Percentiles rank a stretch among this genome's conserved stretches.
These are phyloP conservation scores for Rachycentron canadum DNA, from an alignment of 2,797 vertebrate genomes.

Conservation along the genomic window DNA sequence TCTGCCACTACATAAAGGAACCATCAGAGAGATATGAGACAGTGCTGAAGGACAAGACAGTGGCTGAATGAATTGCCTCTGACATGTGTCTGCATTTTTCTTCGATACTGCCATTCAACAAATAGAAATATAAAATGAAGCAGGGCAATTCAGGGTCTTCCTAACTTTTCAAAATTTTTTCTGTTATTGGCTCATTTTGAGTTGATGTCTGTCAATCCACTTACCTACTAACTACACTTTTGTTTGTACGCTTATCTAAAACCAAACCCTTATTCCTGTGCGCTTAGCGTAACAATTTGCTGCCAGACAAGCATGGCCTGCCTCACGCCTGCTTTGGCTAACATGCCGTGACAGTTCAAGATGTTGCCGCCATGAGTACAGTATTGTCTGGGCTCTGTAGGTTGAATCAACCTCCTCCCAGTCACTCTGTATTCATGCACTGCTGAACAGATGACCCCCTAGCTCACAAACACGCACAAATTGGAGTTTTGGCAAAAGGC, in stretches of 20 bases:
- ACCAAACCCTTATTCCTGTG: constrained; percentile 18
- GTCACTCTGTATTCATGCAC: constrained; percentile 58
- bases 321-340: constrained; percentile 73
- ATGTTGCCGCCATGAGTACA: constrained; percentile 68
- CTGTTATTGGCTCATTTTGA: constrained; percentile 1
- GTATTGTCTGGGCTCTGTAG: constrained; percentile 70
- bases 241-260: constrained; percentile 9
- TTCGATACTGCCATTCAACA: neutral
- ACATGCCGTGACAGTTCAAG: constrained; percentile 79
- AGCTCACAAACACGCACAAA: constrained; percentile 24
- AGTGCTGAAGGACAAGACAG: constrained; percentile 28
- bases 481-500: constrained; percentile 32
- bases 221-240: constrained; percentile 15
- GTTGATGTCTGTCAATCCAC: neutral
- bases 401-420: constrained; percentile 55
- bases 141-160: neutral
- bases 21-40: constrained; percentile 55
- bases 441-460: constrained; percentile 57
- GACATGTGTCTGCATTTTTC: constrained; percentile 8
- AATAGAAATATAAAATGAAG: neutral
- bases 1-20: constrained; percentile 67
- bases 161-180: constrained; percentile 17
- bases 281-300: constrained; percentile 49
- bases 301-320: constrained; percentile 44
- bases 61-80: constrained; percentile 8